phyloP scores from a whole-genome alignment of 2,888 invertebrate genomes.

The Rhagophthalmus giganteus region DNA sequence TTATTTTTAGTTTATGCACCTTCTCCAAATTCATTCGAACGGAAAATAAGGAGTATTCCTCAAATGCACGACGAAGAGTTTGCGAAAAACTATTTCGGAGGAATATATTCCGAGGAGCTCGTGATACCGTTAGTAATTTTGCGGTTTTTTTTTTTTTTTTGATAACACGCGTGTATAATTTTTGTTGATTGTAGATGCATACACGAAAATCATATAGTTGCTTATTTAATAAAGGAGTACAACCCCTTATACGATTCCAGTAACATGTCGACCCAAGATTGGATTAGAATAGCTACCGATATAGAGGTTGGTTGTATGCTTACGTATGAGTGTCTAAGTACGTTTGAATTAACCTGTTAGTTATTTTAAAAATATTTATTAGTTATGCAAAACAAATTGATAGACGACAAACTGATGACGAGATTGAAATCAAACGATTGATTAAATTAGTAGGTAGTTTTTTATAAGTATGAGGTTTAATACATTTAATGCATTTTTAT shows the following conservation, averaged over 20 bases:
- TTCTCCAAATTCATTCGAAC: slow-evolving; percentile 69
- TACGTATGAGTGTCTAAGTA: slow-evolving; percentile 53
- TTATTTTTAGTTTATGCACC: slow-evolving; percentile 84
- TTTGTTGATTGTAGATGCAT: slow-evolving; percentile 24
- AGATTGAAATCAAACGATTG: too few relatives aligned
- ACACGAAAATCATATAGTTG: slow-evolving; percentile 54
- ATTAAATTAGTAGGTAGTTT: too few relatives aligned
- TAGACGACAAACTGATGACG: too few relatives aligned
- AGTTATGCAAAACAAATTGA: too few relatives aligned
- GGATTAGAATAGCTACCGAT: slow-evolving; percentile 86
- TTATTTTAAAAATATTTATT: too few relatives aligned
- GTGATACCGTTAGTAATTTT: slow-evolving; percentile 44
- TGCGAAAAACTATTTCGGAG: slow-evolving; percentile 63
- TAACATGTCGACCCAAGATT: slow-evolving; percentile 90
- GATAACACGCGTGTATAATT: slow-evolving; percentile 2
- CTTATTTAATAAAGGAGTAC: slow-evolving; percentile 84
- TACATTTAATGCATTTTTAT: too few relatives aligned
- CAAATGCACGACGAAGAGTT: slow-evolving; percentile 82
- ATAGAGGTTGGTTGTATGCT: too few relatives aligned
- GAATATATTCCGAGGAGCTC: slow-evolving; percentile 40
- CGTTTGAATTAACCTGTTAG: not conserved
- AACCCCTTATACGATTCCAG: slow-evolving; percentile 88
- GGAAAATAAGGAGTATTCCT: slow-evolving; percentile 72
- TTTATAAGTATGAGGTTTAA: too few relatives aligned
- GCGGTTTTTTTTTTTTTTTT: not conserved